Evolutionary conservation across 1,140 invertebrate genomes (phyloP), one percentile per base, ranked within the genome.

Genomic region (Ceratina calcarata): DNA sequence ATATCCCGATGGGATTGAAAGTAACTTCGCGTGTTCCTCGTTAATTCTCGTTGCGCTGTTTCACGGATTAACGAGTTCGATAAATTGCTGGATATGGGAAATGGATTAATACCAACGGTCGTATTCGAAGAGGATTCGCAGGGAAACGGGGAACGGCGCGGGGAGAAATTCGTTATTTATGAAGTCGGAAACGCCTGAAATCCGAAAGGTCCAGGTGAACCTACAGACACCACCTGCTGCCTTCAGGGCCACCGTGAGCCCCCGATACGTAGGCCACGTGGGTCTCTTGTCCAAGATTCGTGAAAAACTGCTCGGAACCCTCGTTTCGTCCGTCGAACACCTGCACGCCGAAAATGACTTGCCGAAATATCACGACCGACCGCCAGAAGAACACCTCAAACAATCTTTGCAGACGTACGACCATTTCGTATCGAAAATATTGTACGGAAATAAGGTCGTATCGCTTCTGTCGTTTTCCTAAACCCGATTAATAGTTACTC

Each of bases 161-260:
- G 15, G 18, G 69, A 62, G 55, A 73, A 73, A 82, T 79, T 80
- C 20, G 78, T 87, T 86, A 87, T 89, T 83, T 89, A 86, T 87
- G 75, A 77, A 82, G 67, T 84, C 72, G 82, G 80, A 85, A 88
- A 87, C 64, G 78, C 71, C 71, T 80, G 58, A 86, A 86, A 85
- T 79, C 84, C 37, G 51, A 60, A 80, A 81, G 81, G 76, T 78
- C 88, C 87, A 89, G 86, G 88, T 89, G 88, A 86, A 74, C 51
- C 85, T 76, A 82, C 81, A 60, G 60, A 58, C 81, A 90, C 84
- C 89, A 90, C 88, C 89, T 90, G 89, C 89, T 86, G 88, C 80
- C 86, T 80, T 68, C 74, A 22, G 62, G 78, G 77, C 81, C 60
- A 77, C 49, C 53, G 32, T 61, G 68, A 71, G 32, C 64, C 32